Percentiles rank a stretch among this genome's conserved stretches.
Conservation (phyloP, 2,113 vertebrate genomes). For the Isichthys henryi region DNA sequence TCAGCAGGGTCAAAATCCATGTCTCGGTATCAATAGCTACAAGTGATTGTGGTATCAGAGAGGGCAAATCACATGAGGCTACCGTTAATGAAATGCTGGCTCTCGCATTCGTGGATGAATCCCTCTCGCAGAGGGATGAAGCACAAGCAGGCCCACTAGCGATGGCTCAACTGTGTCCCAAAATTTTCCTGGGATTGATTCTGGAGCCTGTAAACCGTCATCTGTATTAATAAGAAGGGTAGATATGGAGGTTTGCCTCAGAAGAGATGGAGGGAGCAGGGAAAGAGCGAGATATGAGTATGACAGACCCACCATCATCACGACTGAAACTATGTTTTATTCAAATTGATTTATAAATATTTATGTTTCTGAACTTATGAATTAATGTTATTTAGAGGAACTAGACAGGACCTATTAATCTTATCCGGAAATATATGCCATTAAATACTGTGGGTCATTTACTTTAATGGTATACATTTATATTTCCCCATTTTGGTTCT, state of each 20-base stretch:
- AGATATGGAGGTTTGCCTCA: neutral
- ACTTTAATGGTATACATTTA: neutral
- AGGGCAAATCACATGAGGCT: neutral
- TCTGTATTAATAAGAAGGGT: neutral
- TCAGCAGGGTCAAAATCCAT: neutral
- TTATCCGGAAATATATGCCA: neutral
- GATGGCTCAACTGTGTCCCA: neutral
- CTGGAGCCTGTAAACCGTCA: neutral
- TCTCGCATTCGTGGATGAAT: neutral
- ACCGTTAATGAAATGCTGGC: neutral
- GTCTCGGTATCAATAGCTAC: neutral
- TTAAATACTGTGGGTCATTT: neutral
- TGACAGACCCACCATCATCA: neutral
- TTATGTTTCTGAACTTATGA: neutral
- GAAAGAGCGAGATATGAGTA: neutral
- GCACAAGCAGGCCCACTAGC: neutral
- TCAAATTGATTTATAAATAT: neutral
- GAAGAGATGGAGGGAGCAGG: neutral
- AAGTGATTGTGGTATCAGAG: neutral
- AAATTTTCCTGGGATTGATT: neutral
- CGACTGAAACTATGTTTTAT: neutral
- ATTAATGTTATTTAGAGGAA: neutral
- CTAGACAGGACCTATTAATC: neutral
- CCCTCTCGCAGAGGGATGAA: neutral
- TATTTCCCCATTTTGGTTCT: neutral